phyloP scores from a whole-genome alignment of 2,888 invertebrate species.

The Luperina nickerlii region DNA sequence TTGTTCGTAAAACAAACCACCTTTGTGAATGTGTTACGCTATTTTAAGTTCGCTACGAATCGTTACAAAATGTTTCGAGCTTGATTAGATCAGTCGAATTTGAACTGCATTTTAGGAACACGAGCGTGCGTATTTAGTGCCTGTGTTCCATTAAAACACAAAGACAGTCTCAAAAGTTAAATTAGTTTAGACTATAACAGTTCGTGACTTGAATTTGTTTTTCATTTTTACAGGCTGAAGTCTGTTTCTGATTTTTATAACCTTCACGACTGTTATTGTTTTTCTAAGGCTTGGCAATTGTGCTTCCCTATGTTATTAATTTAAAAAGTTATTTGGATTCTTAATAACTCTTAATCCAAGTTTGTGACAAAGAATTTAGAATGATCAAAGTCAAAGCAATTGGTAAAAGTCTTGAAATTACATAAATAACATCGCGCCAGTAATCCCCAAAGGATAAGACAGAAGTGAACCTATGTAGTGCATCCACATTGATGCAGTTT shows the following conservation, averaged over 20 bases:
- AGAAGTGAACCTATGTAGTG: neutral
- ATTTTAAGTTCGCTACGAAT: conserved; percentile 25
- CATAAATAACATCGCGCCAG: neutral
- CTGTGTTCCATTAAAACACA: conserved; percentile 33
- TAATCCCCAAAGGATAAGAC: neutral
- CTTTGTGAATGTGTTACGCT: neutral
- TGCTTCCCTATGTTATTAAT: neutral
- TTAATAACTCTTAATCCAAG: no score
- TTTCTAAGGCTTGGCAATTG: neutral
- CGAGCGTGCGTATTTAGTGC: conserved; percentile 31
- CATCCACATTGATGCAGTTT: neutral
- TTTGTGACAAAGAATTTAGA: neutral
- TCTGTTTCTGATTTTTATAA: conserved; percentile 15
- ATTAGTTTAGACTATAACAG: conserved; percentile 41
- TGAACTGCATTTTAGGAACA: conserved; percentile 49
- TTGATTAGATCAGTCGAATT: conserved; percentile 54
- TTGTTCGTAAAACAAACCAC: conserved; percentile 1
- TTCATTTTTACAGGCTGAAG: conserved; percentile 14
- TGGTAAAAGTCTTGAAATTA: neutral
- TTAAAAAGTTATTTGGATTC: neutral
- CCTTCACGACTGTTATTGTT: neutral
- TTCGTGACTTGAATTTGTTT: conserved; percentile 42
- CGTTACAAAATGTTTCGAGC: conserved; percentile 20
- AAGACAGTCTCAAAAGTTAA: conserved; percentile 40
- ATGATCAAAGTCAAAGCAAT: neutral